Percentiles rank a stretch among this genome's conserved stretches.
phyloP scores from a whole-genome alignment of 1,140 invertebrate species.

The Ceratina calcarata region DNA sequence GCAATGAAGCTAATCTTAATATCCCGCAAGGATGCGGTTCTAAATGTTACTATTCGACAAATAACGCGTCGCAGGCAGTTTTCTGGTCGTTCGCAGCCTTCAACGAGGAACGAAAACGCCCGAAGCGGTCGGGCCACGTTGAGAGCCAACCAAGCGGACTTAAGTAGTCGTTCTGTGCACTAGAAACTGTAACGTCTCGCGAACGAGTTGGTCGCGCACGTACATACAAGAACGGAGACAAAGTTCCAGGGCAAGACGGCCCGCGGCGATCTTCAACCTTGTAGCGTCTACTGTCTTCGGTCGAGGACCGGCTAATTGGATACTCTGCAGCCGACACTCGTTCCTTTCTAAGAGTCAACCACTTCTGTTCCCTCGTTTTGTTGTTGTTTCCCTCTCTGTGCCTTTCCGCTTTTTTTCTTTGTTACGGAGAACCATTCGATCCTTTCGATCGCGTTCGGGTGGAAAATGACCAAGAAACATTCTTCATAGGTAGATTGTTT shows the following conservation, averaged over 20 bases:
- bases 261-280: constrained; percentile 24
- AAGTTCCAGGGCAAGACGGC: constrained; percentile 44
- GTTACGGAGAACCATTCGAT: not conserved
- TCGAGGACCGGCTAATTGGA: constrained; percentile 61
- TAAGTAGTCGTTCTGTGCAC: constrained; percentile 39
- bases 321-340: constrained; percentile 55
- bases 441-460: not conserved
- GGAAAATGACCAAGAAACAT: constrained; percentile 1
- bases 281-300: constrained; percentile 50
- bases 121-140: constrained; percentile 1
- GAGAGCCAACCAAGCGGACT: constrained; percentile 41
- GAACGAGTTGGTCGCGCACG: constrained; percentile 5
- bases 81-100: constrained; percentile 5
- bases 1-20: no score
- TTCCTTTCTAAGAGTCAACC: constrained; percentile 43
- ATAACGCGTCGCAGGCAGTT: not conserved
- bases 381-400: not conserved
- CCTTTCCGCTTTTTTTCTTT: not conserved
- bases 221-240: constrained; percentile 7
- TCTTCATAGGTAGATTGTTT: no score
- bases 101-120: not conserved
- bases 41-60: no score
- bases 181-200: constrained; percentile 47
- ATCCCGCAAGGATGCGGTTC: no score
- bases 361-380: not conserved